Percentiles rank a stretch among this genome's conserved stretches.
Conservation (phyloP, 2,797 vertebrate genomes). For the Myotis pilosus region DNA sequence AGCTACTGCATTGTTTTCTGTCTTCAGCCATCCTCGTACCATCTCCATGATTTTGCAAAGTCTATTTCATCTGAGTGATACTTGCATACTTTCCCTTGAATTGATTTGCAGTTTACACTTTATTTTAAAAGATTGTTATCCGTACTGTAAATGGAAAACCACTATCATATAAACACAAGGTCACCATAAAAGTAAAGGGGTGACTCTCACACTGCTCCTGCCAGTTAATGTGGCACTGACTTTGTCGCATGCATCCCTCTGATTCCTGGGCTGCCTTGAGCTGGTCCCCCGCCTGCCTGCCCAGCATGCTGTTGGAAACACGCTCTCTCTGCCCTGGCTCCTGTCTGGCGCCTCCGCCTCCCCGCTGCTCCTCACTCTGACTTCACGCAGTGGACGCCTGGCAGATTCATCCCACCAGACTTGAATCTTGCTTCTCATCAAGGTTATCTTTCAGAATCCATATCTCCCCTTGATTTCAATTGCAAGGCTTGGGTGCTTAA, state of each 20-base stretch:
- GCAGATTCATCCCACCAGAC: neutral
- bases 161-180: neutral
- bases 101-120: neutral
- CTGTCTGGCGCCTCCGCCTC: conserved; percentile 19
- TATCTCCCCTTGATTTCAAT: neutral
- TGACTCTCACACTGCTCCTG: fast-evolving
- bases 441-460: conserved; percentile 57
- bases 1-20: neutral
- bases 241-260: neutral
- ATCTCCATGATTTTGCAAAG: neutral
- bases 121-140: neutral
- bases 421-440: conserved; percentile 71
- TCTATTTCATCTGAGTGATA: neutral
- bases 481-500: neutral
- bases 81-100: neutral
- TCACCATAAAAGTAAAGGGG: neutral
- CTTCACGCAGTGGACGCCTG: neutral
- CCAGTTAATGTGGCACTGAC: fast-evolving
- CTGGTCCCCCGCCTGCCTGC: neutral
- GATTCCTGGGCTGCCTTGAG: fast-evolving
- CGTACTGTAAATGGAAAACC: neutral
- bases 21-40: neutral
- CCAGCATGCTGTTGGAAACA: neutral
- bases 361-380: neutral
- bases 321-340: neutral